Evolutionary conservation across 2,113 vertebrate species (phyloP), one percentile per base, ranked within the genome.

Genomic region (Monopterus albus): DNA sequence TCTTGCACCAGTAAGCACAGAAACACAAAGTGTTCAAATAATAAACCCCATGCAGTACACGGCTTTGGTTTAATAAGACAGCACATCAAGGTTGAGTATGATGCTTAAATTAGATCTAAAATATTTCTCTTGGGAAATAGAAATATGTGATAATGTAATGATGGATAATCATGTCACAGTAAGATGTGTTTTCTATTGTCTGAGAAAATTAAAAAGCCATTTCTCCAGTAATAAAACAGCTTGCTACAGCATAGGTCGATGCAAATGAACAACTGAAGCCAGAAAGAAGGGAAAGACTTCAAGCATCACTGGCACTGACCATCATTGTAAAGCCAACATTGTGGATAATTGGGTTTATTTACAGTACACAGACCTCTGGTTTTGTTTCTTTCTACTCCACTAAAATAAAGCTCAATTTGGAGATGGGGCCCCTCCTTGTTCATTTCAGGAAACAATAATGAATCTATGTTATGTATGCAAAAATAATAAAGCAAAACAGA

Each of bases 401-500:
- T 55, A 23, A 72, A 62, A 72, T 38, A n/a, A 66, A 60, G 52
- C 39, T 58, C 14, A 7, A 6, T 11, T 39, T 52, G 26, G 45
- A 60, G 63, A 49, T 70, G 59, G 11, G 31, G 7, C 38, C 9
- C 31, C 11, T 72, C 23, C 38, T 31, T 60, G 43, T 67, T 76
- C 46, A 71, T 78, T 84, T 70, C 36, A 52, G 25, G 50, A 49
- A 72, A 43, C 29, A 67, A 40, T 61, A 59, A 61, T 29, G 31
- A 72, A 60, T 60, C 4, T 57, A 49, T 60, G 52, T 59, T 31
- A 63, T 59, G 47, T 63, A 40, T 68, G 52, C 47, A 57, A 58
- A 78, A 82, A 79, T 63, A 70, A 70, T 73, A 64, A 78, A 76
- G 36, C 35, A 75, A 75, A 84, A 76, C 63, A 70, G 55, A 78